Evolutionary conservation across 2,888 invertebrate genomes (phyloP).

Genomic region (Fragum sueziense): DNA sequence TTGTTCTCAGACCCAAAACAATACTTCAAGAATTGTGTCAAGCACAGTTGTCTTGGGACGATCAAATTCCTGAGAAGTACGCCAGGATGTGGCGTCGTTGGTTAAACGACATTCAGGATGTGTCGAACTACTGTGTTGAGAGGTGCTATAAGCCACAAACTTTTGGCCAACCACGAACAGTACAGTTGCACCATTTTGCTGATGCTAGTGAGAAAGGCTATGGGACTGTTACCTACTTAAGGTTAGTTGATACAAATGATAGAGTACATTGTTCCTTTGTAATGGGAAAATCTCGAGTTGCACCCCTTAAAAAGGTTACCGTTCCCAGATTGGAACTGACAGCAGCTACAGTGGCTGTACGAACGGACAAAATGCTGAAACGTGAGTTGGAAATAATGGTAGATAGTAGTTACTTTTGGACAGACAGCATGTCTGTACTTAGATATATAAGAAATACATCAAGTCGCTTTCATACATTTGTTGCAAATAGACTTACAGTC

Average conservation of each 20-base stretch:
- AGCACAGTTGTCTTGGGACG: slow-evolving; percentile 56
- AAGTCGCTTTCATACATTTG: slow-evolving; percentile 62
- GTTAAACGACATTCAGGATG: slow-evolving; percentile 40
- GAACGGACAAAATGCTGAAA: slow-evolving; percentile 23
- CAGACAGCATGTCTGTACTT: slow-evolving; percentile 61
- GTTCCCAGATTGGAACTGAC: slow-evolving; percentile 59
- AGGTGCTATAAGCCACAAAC: slow-evolving; percentile 44
- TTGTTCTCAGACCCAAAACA: slow-evolving; percentile 49
- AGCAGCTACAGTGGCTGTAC: slow-evolving; percentile 50
- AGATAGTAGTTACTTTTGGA: slow-evolving; percentile 52
- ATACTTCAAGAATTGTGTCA: slow-evolving; percentile 59
- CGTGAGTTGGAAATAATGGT: slow-evolving; percentile 27
- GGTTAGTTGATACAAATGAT: slow-evolving; percentile 25
- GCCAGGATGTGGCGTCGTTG: slow-evolving; percentile 46
- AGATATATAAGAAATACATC: slow-evolving; percentile 62
- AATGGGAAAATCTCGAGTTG: slow-evolving; percentile 57
- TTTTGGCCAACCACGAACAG: slow-evolving; percentile 31
- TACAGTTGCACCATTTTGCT: slow-evolving; percentile 58
- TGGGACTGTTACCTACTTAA: slow-evolving; percentile 55
- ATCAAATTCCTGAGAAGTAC: slow-evolving; percentile 47
- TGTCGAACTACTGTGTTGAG: slow-evolving; percentile 11
- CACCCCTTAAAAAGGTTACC: slow-evolving; percentile 57
- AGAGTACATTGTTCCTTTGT: slow-evolving; percentile 56
- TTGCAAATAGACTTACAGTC: slow-evolving; percentile 62
- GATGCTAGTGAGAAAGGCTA: slow-evolving; percentile 49